Evolutionary conservation across 2,888 invertebrate genomes (phyloP), one percentile per base, ranked within the genome.

Genomic region (Scaptomyza reducta): DNA sequence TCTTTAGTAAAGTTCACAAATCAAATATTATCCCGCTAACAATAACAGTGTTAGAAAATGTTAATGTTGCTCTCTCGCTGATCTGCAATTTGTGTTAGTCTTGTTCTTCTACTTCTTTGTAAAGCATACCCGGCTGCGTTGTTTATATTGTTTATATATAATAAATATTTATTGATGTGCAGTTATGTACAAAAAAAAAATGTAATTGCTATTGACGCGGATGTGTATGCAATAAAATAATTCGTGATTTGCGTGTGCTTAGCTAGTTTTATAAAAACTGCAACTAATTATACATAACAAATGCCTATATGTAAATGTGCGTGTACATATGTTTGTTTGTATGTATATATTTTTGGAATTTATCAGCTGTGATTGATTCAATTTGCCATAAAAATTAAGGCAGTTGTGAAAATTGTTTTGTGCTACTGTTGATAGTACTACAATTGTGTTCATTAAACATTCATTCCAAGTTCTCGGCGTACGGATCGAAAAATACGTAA

Each of bases 41-140:
- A 63, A 10, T 54, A 70, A 35, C 63, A 70, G 33, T 16, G 11
- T 14, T 35, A 40, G 38, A 16, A 57, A 29, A 55, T 66, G 65
- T 40, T 41, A 38, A 51, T 53, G 66, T 46, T 31, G 33, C 18
- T 25, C 11, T 29, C 11, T 29, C 22, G n/a, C 35, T 59, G 51
- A 40, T 46, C 41, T 66, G 38, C 35, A 45, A 66, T 41, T 66
- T 22, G 16, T 40, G 22, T 58, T 66, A 46, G 35, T 59, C 35
- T 31, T 7, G 27, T 22, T 57, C 58, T 54, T 58, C 58, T 38
- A 64, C 31, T 27, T 42, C 44, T 38, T 38, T 13, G 29, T 55
- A 46, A 35, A 59, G 45, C 35, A 53, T 61, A 46, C 74, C 72
- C 72, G 72, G 72, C n/a, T 64, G 55, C 47, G 22, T 6, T 31